These are phyloP conservation scores for Baronia brevicornis DNA, from an alignment of 2,888 invertebrate genomes.

Conservation along the genomic window DNA sequence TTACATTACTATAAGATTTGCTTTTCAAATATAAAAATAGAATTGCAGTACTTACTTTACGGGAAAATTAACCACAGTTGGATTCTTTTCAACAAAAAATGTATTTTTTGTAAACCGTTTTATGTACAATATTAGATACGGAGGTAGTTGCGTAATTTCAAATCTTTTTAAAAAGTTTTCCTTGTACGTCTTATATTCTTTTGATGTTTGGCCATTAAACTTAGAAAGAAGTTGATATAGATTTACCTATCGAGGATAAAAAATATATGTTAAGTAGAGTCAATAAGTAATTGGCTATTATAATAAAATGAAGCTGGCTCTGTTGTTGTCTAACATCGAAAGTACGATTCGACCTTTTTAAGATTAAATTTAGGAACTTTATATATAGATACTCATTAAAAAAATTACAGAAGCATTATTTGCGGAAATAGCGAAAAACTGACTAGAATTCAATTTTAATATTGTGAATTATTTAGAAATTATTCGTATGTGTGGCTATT, in stretches of 20 bases:
- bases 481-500: no score
- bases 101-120: slow-evolving; percentile 99
- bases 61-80: slow-evolving; percentile 99
- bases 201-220: slow-evolving; percentile 96
- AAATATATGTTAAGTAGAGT: no score
- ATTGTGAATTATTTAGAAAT: neutral
- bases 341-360: no score
- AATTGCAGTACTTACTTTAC: slow-evolving; percentile 85
- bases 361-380: no score
- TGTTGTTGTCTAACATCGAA: no score
- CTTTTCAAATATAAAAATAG: neutral
- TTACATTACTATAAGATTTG: no score
- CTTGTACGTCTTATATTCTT: slow-evolving; percentile 99
- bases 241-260: slow-evolving; percentile 87
- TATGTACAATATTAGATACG: slow-evolving; percentile 96
- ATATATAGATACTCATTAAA: no score
- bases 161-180: slow-evolving; percentile 98
- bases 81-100: slow-evolving; percentile 99
- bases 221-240: slow-evolving; percentile 94
- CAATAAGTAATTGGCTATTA: no score
- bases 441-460: neutral
- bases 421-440: no score
- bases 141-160: slow-evolving; percentile 94
- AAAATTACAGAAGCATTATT: no score
- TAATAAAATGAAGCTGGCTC: no score